These are phyloP conservation scores for Epinephelus fuscoguttatus DNA, from an alignment of 2,113 vertebrate species.

Conservation along the genomic window DNA sequence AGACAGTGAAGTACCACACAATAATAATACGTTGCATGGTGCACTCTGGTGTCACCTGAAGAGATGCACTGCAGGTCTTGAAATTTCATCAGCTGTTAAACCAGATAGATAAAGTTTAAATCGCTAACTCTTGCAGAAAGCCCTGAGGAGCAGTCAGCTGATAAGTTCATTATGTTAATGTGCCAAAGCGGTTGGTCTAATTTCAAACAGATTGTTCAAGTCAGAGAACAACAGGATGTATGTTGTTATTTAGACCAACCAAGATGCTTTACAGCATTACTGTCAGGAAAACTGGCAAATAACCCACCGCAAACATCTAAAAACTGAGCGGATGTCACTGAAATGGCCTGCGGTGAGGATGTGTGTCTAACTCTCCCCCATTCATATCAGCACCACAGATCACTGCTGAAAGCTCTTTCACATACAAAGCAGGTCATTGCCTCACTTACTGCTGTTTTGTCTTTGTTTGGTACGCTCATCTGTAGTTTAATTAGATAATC, in stretches of 20 bases:
- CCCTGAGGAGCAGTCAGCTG: slow-evolving; percentile 53
- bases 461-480: slow-evolving; percentile 1
- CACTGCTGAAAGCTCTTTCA: slow-evolving; percentile 38
- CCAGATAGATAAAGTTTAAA: slow-evolving; percentile 16
- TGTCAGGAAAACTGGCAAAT: slow-evolving; percentile 65
- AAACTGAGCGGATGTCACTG: slow-evolving; percentile 35
- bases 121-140: slow-evolving; percentile 45
- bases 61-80: slow-evolving; percentile 24
- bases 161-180: slow-evolving; percentile 63
- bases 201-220: slow-evolving; percentile 72
- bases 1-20: slow-evolving; percentile 36
- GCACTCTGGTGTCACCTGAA: slow-evolving; percentile 31
- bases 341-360: slow-evolving; percentile 47
- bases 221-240: slow-evolving; percentile 75
- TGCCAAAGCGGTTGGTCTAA: slow-evolving; percentile 69
- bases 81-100: slow-evolving; percentile 43
- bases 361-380: slow-evolving; percentile 15
- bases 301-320: slow-evolving; percentile 25
- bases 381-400: slow-evolving; percentile 48
- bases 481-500: neutral
- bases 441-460: neutral
- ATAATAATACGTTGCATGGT: neutral
- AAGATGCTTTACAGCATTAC: slow-evolving; percentile 54
- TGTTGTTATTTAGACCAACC: slow-evolving; percentile 55
- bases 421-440: slow-evolving; percentile 2